phyloP scores from a whole-genome alignment of 2,888 invertebrate genomes.

The Craniophora ligustri region DNA sequence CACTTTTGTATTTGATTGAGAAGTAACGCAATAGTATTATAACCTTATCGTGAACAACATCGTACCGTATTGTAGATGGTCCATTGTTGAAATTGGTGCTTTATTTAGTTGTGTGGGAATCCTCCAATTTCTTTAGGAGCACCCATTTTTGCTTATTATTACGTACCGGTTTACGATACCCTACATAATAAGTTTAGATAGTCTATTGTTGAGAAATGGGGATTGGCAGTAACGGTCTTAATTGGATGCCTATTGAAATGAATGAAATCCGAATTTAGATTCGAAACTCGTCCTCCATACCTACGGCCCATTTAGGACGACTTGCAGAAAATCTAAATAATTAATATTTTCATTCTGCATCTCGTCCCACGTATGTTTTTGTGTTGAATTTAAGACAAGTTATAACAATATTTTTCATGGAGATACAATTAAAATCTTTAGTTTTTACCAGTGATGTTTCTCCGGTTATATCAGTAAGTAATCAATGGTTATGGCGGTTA shows the following conservation, averaged over 20 bases:
- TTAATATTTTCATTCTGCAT: too few relatives aligned
- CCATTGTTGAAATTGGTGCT: not conserved
- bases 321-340: too few relatives aligned
- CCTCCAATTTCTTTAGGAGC: not conserved
- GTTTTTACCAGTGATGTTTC: too few relatives aligned
- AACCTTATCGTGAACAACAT: not conserved
- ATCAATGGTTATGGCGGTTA: too few relatives aligned
- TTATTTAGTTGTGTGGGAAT: not conserved
- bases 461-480: too few relatives aligned
- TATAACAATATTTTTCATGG: too few relatives aligned
- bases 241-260: constrained; percentile 23
- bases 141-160: not conserved
- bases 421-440: too few relatives aligned
- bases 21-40: not conserved
- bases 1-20: not conserved
- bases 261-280: constrained; percentile 7
- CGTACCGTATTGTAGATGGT: not conserved
- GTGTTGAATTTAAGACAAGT: too few relatives aligned
- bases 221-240: constrained; percentile 7
- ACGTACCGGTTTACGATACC: not conserved
- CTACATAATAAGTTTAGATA: not conserved
- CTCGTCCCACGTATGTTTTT: too few relatives aligned
- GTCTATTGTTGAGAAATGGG: constrained; percentile 17
- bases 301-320: too few relatives aligned
- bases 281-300: too few relatives aligned